These are phyloP conservation scores for Pseudomyrmex dendroicus DNA, from an alignment of 1,140 invertebrate genomes.

Conservation along the genomic window DNA sequence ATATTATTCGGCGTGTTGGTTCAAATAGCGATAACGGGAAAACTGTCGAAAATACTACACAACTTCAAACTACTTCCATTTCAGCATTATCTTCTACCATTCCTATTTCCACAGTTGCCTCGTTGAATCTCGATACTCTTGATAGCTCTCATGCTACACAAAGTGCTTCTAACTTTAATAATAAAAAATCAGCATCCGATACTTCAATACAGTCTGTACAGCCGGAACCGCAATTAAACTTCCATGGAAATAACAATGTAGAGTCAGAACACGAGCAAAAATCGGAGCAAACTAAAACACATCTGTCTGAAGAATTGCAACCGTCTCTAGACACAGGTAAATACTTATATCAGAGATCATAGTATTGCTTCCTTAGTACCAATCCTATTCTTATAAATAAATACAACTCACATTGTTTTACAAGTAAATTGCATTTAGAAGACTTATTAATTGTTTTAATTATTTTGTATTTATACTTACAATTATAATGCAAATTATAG, in stretches of 20 bases:
- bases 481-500: slow-evolving; percentile 22
- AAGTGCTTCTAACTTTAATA: slow-evolving; percentile 25
- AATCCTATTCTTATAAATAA: background rate
- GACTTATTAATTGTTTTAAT: background rate
- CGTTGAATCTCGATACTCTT: slow-evolving; percentile 10
- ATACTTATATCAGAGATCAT: slow-evolving; percentile 51
- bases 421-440: background rate
- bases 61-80: slow-evolving; percentile 38
- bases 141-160: slow-evolving; percentile 2
- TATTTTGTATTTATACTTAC: slow-evolving; percentile 25
- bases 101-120: slow-evolving; percentile 4
- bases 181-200: slow-evolving; percentile 34
- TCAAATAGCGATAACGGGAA: slow-evolving; percentile 82
- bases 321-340: slow-evolving; percentile 80
- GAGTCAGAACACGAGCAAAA: slow-evolving; percentile 68
- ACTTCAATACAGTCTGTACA: slow-evolving; percentile 21
- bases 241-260: slow-evolving; percentile 64
- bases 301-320: slow-evolving; percentile 77
- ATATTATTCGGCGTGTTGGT: slow-evolving; percentile 90
- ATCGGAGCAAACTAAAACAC: slow-evolving; percentile 66
- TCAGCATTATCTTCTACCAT: background rate
- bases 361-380: slow-evolving; percentile 12
- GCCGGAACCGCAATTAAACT: slow-evolving; percentile 14
- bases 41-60: slow-evolving; percentile 77
- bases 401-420: background rate